phyloP scores from a whole-genome alignment of 1,140 invertebrate genomes.

The Lordiphosa mommai region DNA sequence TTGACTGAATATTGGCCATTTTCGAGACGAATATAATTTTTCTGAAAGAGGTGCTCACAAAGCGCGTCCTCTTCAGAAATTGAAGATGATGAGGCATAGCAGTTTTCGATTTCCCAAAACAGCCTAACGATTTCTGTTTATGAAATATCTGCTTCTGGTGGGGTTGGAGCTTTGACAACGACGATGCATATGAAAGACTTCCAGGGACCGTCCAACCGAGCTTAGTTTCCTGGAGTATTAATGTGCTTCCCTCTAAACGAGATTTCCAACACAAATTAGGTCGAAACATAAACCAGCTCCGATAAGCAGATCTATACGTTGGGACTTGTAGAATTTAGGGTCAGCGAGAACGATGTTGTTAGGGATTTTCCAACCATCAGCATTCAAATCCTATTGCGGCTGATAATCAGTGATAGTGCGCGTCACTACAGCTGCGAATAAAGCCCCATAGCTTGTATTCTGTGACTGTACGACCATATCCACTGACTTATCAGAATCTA shows the following conservation, averaged over 20 bases:
- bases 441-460: neutral
- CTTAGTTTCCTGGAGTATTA: slow-evolving; percentile 14
- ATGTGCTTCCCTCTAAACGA: neutral
- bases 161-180: no score
- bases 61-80: neutral
- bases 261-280: slow-evolving; percentile 1
- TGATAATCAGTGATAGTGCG: neutral
- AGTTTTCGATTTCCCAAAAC: slow-evolving; percentile 10
- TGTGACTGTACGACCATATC: neutral
- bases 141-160: neutral
- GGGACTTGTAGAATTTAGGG: neutral
- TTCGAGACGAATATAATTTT: neutral
- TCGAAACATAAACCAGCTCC: slow-evolving; percentile 2
- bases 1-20: neutral
- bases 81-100: neutral
- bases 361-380: neutral
- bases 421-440: neutral
- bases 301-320: neutral
- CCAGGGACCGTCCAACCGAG: slow-evolving; percentile 19
- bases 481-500: no score
- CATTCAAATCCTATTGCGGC: neutral
- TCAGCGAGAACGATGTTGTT: neutral
- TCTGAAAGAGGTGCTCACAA: neutral
- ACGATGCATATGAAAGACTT: neutral
- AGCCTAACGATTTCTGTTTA: slow-evolving; percentile 1